Conservation (phyloP, 2,888 invertebrate species). For the Cephus spinipes region DNA sequence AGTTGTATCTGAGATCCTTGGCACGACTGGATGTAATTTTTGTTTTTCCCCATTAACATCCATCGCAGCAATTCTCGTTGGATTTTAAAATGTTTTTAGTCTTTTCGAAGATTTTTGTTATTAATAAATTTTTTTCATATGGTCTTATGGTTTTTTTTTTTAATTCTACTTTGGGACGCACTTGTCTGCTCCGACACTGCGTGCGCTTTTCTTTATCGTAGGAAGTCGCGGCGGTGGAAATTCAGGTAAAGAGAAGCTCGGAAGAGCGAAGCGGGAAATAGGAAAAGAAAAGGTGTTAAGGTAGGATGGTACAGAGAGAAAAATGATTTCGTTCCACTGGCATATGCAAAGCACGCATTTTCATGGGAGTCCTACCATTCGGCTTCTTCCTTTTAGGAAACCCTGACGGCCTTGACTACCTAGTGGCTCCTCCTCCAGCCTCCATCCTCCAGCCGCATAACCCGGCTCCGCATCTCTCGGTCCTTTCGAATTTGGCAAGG, state of each 20-base stretch:
- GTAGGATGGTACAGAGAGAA: slow-evolving; percentile 5
- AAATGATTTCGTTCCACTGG: slow-evolving; percentile 10
- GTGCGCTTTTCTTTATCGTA: not conserved
- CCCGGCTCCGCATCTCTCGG: not conserved
- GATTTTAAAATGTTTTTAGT: too few relatives aligned
- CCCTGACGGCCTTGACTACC: too few relatives aligned
- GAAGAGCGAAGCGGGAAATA: not conserved
- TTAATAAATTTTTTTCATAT: too few relatives aligned
- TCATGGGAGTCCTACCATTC: not conserved
- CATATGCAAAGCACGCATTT: not conserved
- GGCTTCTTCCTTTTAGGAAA: too few relatives aligned
- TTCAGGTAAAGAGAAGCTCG: not conserved
- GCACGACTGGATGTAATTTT: too few relatives aligned
- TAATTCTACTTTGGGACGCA: too few relatives aligned
- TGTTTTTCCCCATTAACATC: too few relatives aligned
- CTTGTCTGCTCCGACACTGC: slow-evolving; percentile 7
- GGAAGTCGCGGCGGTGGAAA: too few relatives aligned
- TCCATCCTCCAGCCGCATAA: slow-evolving; percentile 15
- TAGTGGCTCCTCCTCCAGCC: slow-evolving; percentile 10
- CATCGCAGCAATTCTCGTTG: too few relatives aligned
- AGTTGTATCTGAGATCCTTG: too few relatives aligned
- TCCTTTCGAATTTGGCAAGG: slow-evolving; percentile 38
- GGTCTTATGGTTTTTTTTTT: too few relatives aligned
- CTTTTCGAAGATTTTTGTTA: too few relatives aligned
- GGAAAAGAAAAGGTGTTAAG: not conserved